Evolutionary conservation across 2,888 invertebrate species (phyloP).

Genomic region (Athripsodes cinereus): DNA sequence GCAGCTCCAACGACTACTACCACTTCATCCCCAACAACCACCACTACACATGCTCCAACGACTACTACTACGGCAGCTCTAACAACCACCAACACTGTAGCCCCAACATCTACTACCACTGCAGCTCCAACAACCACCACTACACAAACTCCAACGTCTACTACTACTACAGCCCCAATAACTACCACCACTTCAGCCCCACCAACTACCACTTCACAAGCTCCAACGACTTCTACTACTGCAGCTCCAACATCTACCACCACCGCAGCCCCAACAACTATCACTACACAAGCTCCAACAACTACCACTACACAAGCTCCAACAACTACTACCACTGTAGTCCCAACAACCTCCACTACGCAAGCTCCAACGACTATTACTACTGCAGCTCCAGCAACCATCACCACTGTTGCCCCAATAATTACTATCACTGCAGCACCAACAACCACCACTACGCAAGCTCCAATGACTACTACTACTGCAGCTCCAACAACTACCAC

Average conservation of each 20-base stretch:
- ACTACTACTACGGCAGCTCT: not conserved
- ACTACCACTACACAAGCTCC: not conserved
- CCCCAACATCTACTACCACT: not conserved
- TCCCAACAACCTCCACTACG: not conserved
- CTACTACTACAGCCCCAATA: not conserved
- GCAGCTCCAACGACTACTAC: not conserved
- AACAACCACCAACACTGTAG: not conserved
- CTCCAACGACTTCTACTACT: not conserved
- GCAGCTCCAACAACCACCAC: not conserved
- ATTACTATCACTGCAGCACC: not conserved
- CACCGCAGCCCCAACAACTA: not conserved
- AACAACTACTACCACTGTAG: not conserved
- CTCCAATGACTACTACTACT: not conserved
- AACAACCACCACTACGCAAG: not conserved
- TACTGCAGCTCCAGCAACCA: not conserved
- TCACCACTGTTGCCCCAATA: not conserved
- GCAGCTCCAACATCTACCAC: not conserved
- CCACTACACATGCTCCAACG: not conserved
- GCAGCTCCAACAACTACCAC: not conserved
- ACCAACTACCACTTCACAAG: not conserved
- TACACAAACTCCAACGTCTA: not conserved
- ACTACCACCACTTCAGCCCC: not conserved
- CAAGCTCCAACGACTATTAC: not conserved
- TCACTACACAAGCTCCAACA: not conserved
- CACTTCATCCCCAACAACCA: not conserved